Evolutionary conservation across 2,797 vertebrate genomes (phyloP).

Genomic region (Tapirus indicus): DNA sequence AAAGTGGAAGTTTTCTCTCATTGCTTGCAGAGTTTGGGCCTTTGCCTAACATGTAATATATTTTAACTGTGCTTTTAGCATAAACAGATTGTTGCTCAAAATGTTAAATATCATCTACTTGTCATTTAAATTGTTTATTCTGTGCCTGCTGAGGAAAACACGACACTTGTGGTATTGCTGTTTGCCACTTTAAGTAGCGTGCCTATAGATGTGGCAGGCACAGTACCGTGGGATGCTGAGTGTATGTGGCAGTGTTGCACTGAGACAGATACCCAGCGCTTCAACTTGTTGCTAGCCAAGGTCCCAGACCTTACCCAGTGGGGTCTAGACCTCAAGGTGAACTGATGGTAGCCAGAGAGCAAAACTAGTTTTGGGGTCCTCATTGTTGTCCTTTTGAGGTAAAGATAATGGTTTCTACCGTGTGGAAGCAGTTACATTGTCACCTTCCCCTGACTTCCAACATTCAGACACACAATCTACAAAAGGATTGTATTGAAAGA

Average conservation of each 20-base stretch:
- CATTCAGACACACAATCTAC: background rate
- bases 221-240: background rate
- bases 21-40: background rate
- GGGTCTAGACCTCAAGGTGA: constrained; percentile 61
- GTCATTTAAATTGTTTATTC: constrained; percentile 35
- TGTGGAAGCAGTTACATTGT: constrained; percentile 64
- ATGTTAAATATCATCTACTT: constrained; percentile 48
- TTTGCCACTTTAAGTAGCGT: background rate
- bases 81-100: constrained; percentile 60
- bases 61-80: constrained; percentile 49
- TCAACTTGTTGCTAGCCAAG: background rate
- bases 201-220: background rate
- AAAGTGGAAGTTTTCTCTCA: background rate
- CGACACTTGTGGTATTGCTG: background rate
- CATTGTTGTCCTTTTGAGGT: constrained; percentile 60
- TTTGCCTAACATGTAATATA: background rate
- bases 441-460: constrained; percentile 51
- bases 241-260: rapidly evolving
- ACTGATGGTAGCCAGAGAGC: constrained; percentile 67
- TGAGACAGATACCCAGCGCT: background rate
- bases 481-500: constrained; percentile 37
- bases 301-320: background rate
- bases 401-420: constrained; percentile 64
- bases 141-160: constrained; percentile 15
- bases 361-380: constrained; percentile 80